These are phyloP conservation scores for Xylocopa sonorina DNA, from an alignment of 1,140 invertebrate genomes.

Conservation along the genomic window DNA sequence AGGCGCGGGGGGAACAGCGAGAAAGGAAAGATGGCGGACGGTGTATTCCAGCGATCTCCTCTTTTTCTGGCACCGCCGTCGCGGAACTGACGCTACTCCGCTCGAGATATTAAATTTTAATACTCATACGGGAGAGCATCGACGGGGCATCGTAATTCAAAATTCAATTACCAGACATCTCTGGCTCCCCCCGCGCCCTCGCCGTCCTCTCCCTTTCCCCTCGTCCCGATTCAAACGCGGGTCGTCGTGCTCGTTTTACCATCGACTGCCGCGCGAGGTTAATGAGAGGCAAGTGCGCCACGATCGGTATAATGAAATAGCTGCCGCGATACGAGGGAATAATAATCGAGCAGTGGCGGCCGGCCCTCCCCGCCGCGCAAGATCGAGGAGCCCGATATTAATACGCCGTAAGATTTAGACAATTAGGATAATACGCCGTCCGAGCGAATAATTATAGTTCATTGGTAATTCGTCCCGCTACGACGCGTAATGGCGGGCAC, in stretches of 20 bases:
- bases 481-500: not conserved
- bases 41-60: not conserved
- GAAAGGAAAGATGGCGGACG: no score
- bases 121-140: constrained; percentile 18
- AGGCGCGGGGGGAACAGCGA: not conserved
- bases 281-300: constrained; percentile 44
- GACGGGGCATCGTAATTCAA: constrained; percentile 43
- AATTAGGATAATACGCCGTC: constrained; percentile 37
- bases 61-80: not conserved
- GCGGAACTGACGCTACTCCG: constrained; percentile 6
- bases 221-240: not conserved
- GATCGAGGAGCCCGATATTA: constrained; percentile 37
- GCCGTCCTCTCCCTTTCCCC: not conserved
- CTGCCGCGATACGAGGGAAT: constrained; percentile 41
- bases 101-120: constrained; percentile 46
- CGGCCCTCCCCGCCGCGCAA: not conserved
- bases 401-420: constrained; percentile 34
- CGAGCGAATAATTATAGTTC: constrained; percentile 31
- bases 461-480: not conserved
- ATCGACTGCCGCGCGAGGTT: constrained; percentile 25
- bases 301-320: constrained; percentile 44
- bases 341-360: constrained; percentile 24
- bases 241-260: constrained; percentile 28
- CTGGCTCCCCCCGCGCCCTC: not conserved
- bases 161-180: constrained; percentile 47